phyloP scores from a whole-genome alignment of 2,113 vertebrate genomes.

The Varanus komodoensis region DNA sequence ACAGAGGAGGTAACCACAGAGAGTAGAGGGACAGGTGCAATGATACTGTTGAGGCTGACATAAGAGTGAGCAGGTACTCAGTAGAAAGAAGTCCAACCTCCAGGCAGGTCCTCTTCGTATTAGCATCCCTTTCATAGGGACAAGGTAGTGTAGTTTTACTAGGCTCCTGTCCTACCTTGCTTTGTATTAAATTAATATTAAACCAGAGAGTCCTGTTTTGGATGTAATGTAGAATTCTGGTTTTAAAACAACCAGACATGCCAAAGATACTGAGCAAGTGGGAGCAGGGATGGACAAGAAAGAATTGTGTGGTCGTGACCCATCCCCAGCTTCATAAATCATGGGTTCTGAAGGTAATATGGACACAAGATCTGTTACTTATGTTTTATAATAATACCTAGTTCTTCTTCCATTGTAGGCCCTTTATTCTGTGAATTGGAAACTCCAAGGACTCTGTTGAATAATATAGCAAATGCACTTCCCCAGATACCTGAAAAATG shows the following conservation, averaged over 20 bases:
- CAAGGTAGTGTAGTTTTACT: neutral
- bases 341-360: neutral
- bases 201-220: neutral
- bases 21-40: neutral
- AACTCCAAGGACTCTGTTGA: conserved; percentile 95
- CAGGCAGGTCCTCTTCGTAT: neutral
- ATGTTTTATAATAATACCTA: conserved; percentile 81
- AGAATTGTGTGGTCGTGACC: too few species aligned
- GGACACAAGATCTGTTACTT: neutral
- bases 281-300: neutral
- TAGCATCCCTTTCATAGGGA: too few species aligned
- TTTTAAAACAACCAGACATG: neutral
- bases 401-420: conserved; percentile 96
- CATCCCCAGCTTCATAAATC: neutral
- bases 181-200: neutral
- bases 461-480: conserved; percentile 97
- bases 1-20: neutral
- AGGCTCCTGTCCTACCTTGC: neutral
- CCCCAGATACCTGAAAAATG: conserved; percentile 91
- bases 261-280: neutral
- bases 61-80: neutral
- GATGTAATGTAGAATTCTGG: neutral
- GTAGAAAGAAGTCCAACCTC: neutral
- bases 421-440: conserved; percentile 82
- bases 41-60: neutral